Percentiles rank a stretch among this genome's conserved stretches.
These are phyloP conservation scores for Eulithis testata DNA, from an alignment of 2,888 invertebrate species.

Conservation along the genomic window DNA sequence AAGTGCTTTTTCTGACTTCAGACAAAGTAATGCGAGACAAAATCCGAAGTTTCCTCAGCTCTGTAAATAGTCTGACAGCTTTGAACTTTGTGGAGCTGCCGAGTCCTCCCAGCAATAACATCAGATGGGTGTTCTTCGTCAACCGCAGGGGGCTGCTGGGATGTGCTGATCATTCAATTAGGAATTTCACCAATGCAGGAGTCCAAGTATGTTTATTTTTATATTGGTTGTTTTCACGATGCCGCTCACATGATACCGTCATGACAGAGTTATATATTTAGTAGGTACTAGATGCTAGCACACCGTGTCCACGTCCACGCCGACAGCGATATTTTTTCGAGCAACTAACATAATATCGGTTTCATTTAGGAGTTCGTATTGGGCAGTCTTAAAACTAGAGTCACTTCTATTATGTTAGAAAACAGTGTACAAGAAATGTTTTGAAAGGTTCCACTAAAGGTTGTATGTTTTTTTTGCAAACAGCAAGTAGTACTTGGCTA, in stretches of 20 bases:
- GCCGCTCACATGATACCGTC: no score
- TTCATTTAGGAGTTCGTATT: no score
- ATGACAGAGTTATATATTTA: no score
- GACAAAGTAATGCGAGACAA: slow-evolving; percentile 68
- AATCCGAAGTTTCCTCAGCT: slow-evolving; percentile 59
- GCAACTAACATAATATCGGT: no score
- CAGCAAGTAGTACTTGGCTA: slow-evolving; percentile 69
- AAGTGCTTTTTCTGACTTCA: slow-evolving; percentile 33
- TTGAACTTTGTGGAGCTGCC: slow-evolving; percentile 63
- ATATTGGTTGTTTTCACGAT: no score
- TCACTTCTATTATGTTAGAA: no score
- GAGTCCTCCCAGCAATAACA: slow-evolving; percentile 54
- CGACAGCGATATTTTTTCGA: no score
- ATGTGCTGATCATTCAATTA: slow-evolving; percentile 60
- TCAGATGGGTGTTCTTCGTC: slow-evolving; percentile 67
- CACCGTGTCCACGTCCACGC: no score
- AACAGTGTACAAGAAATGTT: background rate
- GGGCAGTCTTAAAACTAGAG: no score
- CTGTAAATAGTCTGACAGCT: slow-evolving; percentile 50
- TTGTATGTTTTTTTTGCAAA: background rate
- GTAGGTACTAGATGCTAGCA: no score
- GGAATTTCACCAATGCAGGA: slow-evolving; percentile 59
- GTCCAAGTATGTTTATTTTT: slow-evolving; percentile 58
- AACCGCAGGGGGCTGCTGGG: slow-evolving; percentile 60
- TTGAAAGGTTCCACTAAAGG: background rate